Conservation (phyloP, 2,113 vertebrate species). For the Uropsilus gracilis region DNA sequence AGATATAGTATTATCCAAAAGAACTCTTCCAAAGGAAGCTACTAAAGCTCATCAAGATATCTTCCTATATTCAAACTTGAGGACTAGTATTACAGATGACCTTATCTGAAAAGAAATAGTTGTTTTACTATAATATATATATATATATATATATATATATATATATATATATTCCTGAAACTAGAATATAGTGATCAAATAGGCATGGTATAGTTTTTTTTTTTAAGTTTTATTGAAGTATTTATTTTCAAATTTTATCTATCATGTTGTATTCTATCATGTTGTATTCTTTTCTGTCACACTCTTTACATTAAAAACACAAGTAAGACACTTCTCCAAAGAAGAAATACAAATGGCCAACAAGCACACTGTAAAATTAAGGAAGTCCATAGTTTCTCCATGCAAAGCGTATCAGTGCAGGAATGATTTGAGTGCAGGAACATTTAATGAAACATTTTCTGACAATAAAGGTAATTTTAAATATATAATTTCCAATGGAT, state of each 20-base stretch:
- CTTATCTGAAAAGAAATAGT: background rate
- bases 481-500: background rate
- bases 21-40: background rate
- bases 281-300: background rate
- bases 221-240: too few relatives aligned
- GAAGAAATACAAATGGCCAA: too few relatives aligned
- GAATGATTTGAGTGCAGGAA: background rate
- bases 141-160: too few relatives aligned
- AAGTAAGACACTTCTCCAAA: too few relatives aligned
- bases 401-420: background rate
- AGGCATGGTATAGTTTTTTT: background rate
- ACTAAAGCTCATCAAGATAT: background rate
- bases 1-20: background rate
- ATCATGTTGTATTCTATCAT: background rate
- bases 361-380: slow-evolving; percentile 4
- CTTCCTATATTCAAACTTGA: background rate
- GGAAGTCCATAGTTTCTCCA: background rate
- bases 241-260: background rate
- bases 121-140: background rate
- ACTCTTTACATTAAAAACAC: background rate
- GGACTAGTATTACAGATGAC: background rate
- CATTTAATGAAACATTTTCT: slow-evolving; percentile 29
- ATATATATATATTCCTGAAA: background rate
- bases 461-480: slow-evolving; percentile 7
- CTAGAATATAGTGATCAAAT: background rate